Percentiles rank a stretch among this genome's conserved stretches.
Evolutionary conservation across 1,140 invertebrate genomes (phyloP).

Genomic region (Zaprionus africanus): DNA sequence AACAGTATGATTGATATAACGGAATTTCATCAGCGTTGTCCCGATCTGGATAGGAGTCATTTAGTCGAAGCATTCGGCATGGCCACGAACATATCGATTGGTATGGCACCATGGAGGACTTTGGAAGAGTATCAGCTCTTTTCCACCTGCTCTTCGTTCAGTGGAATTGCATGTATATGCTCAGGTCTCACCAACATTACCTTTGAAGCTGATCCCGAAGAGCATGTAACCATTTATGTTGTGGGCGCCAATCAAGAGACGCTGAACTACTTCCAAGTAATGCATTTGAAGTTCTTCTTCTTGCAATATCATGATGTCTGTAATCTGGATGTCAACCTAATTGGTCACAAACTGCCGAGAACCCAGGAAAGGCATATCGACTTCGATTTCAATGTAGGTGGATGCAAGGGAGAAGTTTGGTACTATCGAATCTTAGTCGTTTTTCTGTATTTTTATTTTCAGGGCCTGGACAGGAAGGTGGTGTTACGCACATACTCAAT

Average conservation of each 20-base stretch:
- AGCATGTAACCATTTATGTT: slow-evolving; percentile 45
- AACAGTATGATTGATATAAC: slow-evolving; percentile 6
- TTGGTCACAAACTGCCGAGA: slow-evolving; percentile 39
- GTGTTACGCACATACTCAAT: slow-evolving; percentile 18
- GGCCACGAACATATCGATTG: slow-evolving; percentile 31
- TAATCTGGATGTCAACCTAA: slow-evolving; percentile 56
- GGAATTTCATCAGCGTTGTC: slow-evolving; percentile 1
- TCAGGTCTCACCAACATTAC: slow-evolving; percentile 34
- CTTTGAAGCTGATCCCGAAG: slow-evolving; percentile 1
- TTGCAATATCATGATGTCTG: slow-evolving; percentile 41
- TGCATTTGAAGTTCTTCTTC: slow-evolving; percentile 68
- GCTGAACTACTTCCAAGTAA: slow-evolving; percentile 49
- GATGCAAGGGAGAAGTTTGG: background rate
- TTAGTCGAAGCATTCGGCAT: slow-evolving; percentile 35
- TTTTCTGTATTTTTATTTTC: background rate
- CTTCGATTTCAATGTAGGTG: slow-evolving; percentile 9
- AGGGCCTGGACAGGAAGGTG: slow-evolving; percentile 20
- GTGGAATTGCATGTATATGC: slow-evolving; percentile 58
- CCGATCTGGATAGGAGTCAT: slow-evolving; percentile 26
- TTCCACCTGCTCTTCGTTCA: slow-evolving; percentile 57
- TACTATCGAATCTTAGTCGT: background rate
- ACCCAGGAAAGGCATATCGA: background rate
- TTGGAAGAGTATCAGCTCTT: slow-evolving; percentile 48
- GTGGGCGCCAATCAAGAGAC: slow-evolving; percentile 52
- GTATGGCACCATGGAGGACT: slow-evolving; percentile 13